A percentile compares a stretch with the other conserved stretches of the same genome.
Evolutionary conservation across 2,113 vertebrate genomes (phyloP).

Genomic region (Mesembrinibis cayennensis): DNA sequence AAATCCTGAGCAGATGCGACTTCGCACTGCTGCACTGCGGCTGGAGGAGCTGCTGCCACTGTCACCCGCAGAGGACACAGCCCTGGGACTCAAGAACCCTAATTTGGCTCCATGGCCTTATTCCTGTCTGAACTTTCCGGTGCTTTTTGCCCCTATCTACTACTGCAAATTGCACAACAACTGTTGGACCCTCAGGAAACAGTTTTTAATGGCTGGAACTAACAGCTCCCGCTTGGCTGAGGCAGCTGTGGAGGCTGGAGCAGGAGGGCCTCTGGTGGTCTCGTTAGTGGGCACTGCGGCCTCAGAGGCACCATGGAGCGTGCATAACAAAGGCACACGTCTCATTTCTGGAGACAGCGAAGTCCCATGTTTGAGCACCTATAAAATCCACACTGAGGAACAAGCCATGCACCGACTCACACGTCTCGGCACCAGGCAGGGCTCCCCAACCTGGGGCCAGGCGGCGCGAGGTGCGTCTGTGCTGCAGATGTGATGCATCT

Average conservation of each 20-base stretch:
- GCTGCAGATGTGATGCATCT: background rate
- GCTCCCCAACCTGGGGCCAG: background rate
- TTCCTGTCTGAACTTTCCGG: background rate
- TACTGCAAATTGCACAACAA: background rate
- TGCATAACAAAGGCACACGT: background rate
- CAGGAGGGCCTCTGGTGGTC: background rate
- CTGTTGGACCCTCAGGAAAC: background rate
- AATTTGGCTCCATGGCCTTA: background rate
- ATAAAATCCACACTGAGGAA: background rate
- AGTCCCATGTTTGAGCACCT: background rate
- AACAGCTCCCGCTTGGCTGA: background rate
- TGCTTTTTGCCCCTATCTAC: background rate
- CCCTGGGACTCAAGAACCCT: background rate
- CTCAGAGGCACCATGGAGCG: background rate
- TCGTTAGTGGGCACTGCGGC: background rate
- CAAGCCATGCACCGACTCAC: background rate
- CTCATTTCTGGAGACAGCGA: background rate
- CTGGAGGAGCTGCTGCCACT: background rate
- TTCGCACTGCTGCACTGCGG: fast-evolving
- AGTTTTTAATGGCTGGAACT: background rate
- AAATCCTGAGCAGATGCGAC: background rate
- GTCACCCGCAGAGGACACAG: background rate
- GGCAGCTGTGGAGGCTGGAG: background rate
- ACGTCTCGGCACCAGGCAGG: fast-evolving
- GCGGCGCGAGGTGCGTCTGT: fast-evolving